These are phyloP conservation scores for human DNA, from an alignment of 2,113 vertebrate genomes.

Conservation along the genomic window DNA sequence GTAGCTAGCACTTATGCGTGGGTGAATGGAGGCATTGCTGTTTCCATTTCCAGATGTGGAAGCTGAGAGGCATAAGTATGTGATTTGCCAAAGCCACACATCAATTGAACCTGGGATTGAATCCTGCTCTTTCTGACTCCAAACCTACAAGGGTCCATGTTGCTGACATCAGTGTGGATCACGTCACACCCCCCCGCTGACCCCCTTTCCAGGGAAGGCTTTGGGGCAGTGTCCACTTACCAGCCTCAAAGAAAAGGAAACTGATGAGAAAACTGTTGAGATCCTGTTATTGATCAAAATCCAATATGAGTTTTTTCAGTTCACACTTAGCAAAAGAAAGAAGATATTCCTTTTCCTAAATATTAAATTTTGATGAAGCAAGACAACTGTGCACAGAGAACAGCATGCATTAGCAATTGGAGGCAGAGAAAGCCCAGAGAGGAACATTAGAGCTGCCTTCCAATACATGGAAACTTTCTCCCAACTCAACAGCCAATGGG, in stretches of 20 bases:
- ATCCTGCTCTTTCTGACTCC: background rate
- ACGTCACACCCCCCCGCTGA: fast-evolving
- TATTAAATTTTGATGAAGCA: conserved; percentile 58
- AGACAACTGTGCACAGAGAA: background rate
- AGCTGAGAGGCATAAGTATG: background rate
- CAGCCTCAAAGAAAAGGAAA: conserved; percentile 40
- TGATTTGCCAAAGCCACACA: background rate
- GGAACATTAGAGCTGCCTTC: conserved; percentile 22
- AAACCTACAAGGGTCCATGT: background rate
- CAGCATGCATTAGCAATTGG: conserved; percentile 53
- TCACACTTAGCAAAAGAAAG: conserved; percentile 59
- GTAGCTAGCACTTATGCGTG: fast-evolving
- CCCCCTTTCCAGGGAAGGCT: background rate
- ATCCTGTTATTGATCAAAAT: conserved; percentile 64
- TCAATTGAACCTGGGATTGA: background rate
- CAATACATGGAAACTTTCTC: background rate
- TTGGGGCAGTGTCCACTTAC: conserved; percentile 12
- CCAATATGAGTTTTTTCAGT: conserved; percentile 56
- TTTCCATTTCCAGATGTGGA: background rate
- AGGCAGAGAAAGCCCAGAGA: conserved; percentile 34
- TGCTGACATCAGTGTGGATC: background rate
- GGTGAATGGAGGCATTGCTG: too few species aligned
- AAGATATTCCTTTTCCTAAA: conserved; percentile 53
- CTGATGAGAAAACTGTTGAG: conserved; percentile 60
- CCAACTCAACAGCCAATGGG: background rate